These are phyloP conservation scores for Dynastes maya DNA, from an alignment of 2,888 invertebrate species.

Conservation along the genomic window DNA sequence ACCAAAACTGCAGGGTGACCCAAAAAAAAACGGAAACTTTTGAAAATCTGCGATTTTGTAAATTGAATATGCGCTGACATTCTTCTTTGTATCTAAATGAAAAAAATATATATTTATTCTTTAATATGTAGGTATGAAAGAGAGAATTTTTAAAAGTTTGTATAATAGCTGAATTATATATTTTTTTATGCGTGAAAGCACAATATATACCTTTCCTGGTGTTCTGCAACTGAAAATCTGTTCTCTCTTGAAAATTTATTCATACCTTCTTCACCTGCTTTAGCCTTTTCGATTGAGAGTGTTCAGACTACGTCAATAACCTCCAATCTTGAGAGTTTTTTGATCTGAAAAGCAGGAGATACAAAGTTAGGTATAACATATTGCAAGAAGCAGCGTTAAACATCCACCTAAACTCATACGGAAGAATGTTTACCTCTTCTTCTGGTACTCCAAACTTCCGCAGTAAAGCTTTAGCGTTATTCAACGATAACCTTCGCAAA, in stretches of 20 bases:
- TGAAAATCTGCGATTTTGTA: conserved; percentile 84
- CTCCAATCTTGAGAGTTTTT: conserved; percentile 93
- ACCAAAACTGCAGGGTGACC: too few species aligned
- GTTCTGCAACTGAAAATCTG: conserved; percentile 97
- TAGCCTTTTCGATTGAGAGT: conserved; percentile 97
- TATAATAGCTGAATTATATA: neutral
- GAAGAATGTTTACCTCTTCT: conserved; percentile 80
- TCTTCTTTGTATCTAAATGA: conserved; percentile 91
- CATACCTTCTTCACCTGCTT: conserved; percentile 98
- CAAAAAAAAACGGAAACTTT: too few species aligned
- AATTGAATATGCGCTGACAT: conserved; percentile 97
- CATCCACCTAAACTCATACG: neutral
- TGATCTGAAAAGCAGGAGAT: conserved; percentile 74
- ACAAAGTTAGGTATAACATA: too few species aligned
- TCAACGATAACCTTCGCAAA: conserved; percentile 92
- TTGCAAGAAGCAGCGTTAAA: too few species aligned
- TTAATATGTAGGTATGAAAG: neutral
- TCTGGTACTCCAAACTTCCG: conserved; percentile 98
- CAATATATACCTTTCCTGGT: conserved; percentile 84
- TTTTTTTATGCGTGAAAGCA: neutral
- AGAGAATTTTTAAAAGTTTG: too few species aligned
- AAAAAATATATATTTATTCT: too few species aligned
- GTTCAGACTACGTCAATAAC: conserved; percentile 99
- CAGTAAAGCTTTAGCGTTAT: conserved; percentile 95
- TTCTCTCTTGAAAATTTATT: conserved; percentile 99